These are phyloP conservation scores for Epirrhoe alternata DNA, from an alignment of 2,888 invertebrate species.

Conservation along the genomic window DNA sequence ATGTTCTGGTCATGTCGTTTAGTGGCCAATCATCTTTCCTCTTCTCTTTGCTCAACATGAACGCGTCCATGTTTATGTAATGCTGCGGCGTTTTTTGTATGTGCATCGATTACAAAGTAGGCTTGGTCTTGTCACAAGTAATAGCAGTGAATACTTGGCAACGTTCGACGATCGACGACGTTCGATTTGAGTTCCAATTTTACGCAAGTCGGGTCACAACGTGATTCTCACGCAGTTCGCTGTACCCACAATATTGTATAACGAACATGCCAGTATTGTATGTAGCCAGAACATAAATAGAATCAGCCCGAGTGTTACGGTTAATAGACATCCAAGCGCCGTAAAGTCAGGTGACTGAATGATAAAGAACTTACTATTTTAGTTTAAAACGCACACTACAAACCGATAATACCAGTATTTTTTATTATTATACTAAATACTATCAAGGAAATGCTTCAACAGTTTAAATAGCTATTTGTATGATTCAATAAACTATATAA, in stretches of 20 bases:
- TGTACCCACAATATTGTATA: slow-evolving; percentile 45
- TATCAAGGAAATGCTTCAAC: neutral
- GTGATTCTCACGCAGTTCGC: slow-evolving; percentile 41
- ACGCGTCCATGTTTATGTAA: slow-evolving; percentile 33
- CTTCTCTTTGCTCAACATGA: neutral
- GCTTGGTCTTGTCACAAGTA: slow-evolving; percentile 12
- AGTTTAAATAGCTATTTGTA: neutral
- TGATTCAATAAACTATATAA: neutral
- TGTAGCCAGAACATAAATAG: slow-evolving; percentile 78
- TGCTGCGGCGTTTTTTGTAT: neutral
- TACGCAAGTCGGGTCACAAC: slow-evolving; percentile 52
- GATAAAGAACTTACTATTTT: slow-evolving; percentile 17
- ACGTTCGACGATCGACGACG: slow-evolving; percentile 49
- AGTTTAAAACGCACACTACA: slow-evolving; percentile 13
- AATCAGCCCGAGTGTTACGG: slow-evolving; percentile 60
- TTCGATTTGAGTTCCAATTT: slow-evolving; percentile 66
- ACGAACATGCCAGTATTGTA: slow-evolving; percentile 53
- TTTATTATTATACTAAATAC: neutral
- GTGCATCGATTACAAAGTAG: slow-evolving; percentile 20
- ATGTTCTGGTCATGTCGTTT: neutral
- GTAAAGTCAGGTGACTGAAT: slow-evolving; percentile 54
- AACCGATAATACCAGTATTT: neutral
- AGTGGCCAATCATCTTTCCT: neutral
- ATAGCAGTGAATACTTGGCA: slow-evolving; percentile 61
- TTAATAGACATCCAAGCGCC: slow-evolving; percentile 43